Conservation (phyloP, 2,113 vertebrate species). For the Acrocephalus kingi region DNA sequence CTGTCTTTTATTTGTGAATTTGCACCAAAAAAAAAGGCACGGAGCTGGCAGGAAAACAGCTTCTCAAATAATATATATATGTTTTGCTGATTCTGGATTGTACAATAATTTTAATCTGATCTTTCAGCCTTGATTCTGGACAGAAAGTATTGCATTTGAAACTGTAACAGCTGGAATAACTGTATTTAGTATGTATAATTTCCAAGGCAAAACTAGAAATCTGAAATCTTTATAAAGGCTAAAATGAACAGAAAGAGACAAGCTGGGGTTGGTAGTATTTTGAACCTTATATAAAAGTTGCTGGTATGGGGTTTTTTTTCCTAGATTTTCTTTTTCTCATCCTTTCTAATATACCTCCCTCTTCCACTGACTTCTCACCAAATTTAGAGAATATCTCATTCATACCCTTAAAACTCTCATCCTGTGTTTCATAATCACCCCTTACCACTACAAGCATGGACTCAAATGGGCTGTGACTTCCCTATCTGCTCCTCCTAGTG, state of each 20-base stretch:
- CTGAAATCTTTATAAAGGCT: constrained; percentile 10
- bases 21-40: neutral
- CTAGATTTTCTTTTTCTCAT: neutral
- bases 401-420: neutral
- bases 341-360: neutral
- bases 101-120: neutral
- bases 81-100: neutral
- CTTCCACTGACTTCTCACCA: neutral
- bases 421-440: neutral
- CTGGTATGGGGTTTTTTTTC: neutral
- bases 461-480: constrained; percentile 41
- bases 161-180: neutral
- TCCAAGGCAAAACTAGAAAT: constrained; percentile 27
- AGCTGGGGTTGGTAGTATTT: neutral
- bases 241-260: neutral
- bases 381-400: constrained; percentile 18
- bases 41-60: neutral
- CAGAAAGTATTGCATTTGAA: neutral
- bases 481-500: neutral
- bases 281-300: neutral
- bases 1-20: constrained; percentile 14
- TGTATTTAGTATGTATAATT: constrained; percentile 1
- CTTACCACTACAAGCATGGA: neutral
- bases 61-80: neutral
- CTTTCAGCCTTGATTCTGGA: neutral